These are phyloP conservation scores for Notiomystis cincta DNA, from an alignment of 2,113 vertebrate species.

Conservation along the genomic window DNA sequence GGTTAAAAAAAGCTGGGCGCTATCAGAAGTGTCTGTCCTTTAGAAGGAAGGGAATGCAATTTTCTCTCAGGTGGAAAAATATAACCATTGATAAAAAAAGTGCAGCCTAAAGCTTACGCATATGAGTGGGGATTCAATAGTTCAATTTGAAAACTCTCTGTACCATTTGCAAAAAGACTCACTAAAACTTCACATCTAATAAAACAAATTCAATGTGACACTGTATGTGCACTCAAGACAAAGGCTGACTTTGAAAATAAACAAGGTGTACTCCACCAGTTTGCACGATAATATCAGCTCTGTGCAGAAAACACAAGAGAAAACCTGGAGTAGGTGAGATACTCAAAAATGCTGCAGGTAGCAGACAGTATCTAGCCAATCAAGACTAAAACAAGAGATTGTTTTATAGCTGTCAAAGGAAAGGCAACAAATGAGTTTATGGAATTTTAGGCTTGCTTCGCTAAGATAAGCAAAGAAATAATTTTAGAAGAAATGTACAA, in stretches of 20 bases:
- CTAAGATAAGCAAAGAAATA: neutral
- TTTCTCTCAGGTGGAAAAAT: neutral
- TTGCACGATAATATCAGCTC: neutral
- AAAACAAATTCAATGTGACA: neutral
- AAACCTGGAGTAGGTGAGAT: neutral
- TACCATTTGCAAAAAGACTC: neutral
- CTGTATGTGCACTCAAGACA: neutral
- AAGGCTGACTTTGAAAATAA: neutral
- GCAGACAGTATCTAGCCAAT: neutral
- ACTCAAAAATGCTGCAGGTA: neutral
- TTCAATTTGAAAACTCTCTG: neutral
- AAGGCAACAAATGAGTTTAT: neutral
- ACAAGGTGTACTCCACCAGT: neutral
- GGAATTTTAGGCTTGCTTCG: neutral
- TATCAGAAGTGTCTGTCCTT: neutral
- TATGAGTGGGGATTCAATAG: neutral
- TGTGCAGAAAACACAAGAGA: neutral
- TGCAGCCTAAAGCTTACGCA: neutral
- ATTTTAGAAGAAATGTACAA: neutral
- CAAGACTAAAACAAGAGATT: neutral
- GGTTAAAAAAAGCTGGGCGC: neutral
- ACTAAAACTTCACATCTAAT: neutral
- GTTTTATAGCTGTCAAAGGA: neutral
- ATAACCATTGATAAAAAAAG: neutral
- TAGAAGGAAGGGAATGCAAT: neutral